A percentile compares a stretch with the other conserved stretches of the same genome.
phyloP scores from a whole-genome alignment of 2,888 invertebrate genomes.

The Heliconius charithonia region DNA sequence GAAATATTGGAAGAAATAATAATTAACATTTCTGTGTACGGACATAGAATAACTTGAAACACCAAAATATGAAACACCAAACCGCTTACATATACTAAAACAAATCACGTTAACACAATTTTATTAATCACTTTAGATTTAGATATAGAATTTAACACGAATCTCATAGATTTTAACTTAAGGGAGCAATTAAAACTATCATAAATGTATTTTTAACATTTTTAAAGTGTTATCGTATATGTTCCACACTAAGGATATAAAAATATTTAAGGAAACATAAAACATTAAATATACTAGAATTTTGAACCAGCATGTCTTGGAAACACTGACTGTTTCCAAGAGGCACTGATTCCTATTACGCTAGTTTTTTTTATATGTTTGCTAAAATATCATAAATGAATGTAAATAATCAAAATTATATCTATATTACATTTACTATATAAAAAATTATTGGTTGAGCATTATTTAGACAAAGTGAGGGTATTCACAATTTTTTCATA shows the following conservation, averaged over 20 bases:
- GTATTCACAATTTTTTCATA: not conserved
- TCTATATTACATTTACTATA: conserved; percentile 40
- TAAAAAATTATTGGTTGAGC: not conserved
- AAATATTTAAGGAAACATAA: too few relatives aligned
- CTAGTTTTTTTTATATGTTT: not conserved
- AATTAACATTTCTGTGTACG: not conserved
- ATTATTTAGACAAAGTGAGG: not conserved
- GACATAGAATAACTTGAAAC: not conserved
- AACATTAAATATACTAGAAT: not conserved
- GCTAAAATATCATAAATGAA: conserved; percentile 54
- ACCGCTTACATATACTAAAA: not conserved
- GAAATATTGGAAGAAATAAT: not conserved
- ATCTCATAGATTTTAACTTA: conserved; percentile 75
- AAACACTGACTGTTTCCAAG: too few relatives aligned
- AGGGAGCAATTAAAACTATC: conserved; percentile 76
- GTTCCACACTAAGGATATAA: not conserved
- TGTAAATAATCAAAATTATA: conserved; percentile 67
- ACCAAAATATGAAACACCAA: not conserved
- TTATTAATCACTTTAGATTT: conserved; percentile 50
- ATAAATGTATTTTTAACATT: conserved; percentile 49
- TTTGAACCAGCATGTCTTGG: too few relatives aligned
- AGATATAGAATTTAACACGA: conserved; percentile 56
- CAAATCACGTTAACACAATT: conserved; percentile 28
- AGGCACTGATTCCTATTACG: too few relatives aligned
- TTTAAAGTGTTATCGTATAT: not conserved